Base-by-base conservation (phyloP, 2,888 invertebrate species). In the Chaetoderma sp. region DNA sequence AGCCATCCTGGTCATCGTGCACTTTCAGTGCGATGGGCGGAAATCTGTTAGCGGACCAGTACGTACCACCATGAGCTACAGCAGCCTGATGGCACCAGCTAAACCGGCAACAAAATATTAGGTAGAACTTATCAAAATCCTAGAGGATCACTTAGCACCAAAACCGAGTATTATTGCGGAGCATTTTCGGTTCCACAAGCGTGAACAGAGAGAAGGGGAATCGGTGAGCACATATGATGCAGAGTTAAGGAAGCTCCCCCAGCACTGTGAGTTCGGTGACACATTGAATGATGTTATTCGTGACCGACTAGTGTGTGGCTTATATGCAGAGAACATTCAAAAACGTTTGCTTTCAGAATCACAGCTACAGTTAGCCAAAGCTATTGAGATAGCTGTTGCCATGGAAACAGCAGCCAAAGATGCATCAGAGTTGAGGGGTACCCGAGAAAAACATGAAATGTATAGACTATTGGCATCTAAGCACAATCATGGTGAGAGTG, bases 241-340 rank as follows among this genome's bases (percentile, higher is more conserved):
- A 32, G 2, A 52, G 23, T 13, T 52, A 6, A 10, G 27, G 6
- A 50, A 50, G 32, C 32, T 52, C 13, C 32, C 52, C 16, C n/a
- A 28, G 1, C 2, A 52, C 21, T 52, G 52, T 52, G 52, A 52
- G 16, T 52, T 70, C 58, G 45, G 42, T 1, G 30, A 28, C 0
- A 39, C 10, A n/a, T 28, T 71, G 8, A 25, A 63, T 13, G 70
- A 71, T 33, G 23, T 52, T 0, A 36, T 74, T 27, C 18, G 71
- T 6, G 71, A 73, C 27, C n/a, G 63, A 25, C 65, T 73, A 30
- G 70, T 73, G n/a, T 70, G 70, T 60, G 71, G 71, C 2, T 28
- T 74, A 5, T 13, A 27, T 8, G 55, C 49, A 30, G 25, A 49
- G 30, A 23, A 10, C 3, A 68, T 63, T 18, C 67, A 71, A 56